Base-by-base conservation (phyloP, 2,113 vertebrate genomes). In the Galemys pyrenaicus region DNA sequence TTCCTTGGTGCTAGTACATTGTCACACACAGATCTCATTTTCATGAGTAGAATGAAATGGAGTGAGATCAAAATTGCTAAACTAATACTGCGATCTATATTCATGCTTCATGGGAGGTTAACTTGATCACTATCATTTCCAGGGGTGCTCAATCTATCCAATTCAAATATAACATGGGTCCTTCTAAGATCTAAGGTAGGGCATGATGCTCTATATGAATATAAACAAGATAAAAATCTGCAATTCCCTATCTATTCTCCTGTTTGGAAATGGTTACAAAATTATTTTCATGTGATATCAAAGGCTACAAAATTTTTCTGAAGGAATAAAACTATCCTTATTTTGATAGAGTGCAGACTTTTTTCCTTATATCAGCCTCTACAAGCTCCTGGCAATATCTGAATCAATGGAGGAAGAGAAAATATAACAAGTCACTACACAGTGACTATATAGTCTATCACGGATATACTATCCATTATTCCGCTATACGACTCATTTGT, bases 11-110 rank as follows among this genome's bases (percentile, higher is more conserved):
- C 74, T 86, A 39, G 39, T 88, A 67, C 79, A 62, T 73, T 54
- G 88, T 91, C 85, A 60, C 85, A 86, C 39, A 73, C 6, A 86
- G 87, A 94, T 86, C 65, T 96, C n/a, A 74, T 91, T 94, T 73
- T 90, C 90, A 83, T 65, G 60, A 93, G 46, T 62, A 67, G 85
- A 91, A 86, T n/a, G 5, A 54, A 77, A 58, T 51, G 20, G 10
- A 15, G 12, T 86, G 35, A 88, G 49, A 13, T 89, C 62, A 78
- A 49, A 44, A 10, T 41, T 46, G 51, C 41, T 82, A 49, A 82
- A 75, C 8, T n/a, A 85, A 95, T 39, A 37, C 10, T 70, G 6
- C 0, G 5, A 82, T 82, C 80, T 79, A 46, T 64, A 92, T 64
- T 22, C 91, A 60, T 20, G 15, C 32, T 86, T 79, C 46, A 68